Evolutionary conservation across 2,797 vertebrate species (phyloP), one percentile per base, ranked within the genome.

Genomic region (Malacoctenus gilli): DNA sequence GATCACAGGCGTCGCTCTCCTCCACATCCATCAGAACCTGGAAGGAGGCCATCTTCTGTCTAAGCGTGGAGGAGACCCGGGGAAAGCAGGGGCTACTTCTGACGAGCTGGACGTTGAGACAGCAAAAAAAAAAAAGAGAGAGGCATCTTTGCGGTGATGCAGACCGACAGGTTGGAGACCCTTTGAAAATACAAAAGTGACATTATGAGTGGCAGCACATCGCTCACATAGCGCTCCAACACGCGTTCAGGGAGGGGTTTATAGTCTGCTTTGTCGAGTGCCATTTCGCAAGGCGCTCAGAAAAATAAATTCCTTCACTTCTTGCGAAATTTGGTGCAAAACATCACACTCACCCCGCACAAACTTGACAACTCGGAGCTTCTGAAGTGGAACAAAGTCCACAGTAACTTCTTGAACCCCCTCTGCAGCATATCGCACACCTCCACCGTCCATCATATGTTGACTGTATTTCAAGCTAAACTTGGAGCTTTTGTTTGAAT

Each of bases 1-100:
- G 54, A 72, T 82, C 82, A 63, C 53, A 82, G 55, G 63, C 69
- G 55, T 79, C 81, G 14, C 59, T 80, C 57, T 91, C 90, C 23
- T 82, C 88, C 42, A 81, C 77, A 71, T 80, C 85, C 87, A 92
- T 85, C 72, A 92, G 67, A 59, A 62, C 80, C 75, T 92, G 90
- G 91, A 92, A 92, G 21, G 85, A 82, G 32, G 88, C 89, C 82
- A 93, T 92, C 82, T 92, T 93, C 79, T 92, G 87, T 70, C 82
- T 92, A 65, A 92, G 79, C 1, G 77, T 84, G 72, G 89, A 89
- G 36, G 76, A 18, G 13, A 75, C 72, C 49, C 64, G 77, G 16
- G 83, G 84, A 72, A 62, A 38, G 63, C 80, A 70, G n/a, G 89
- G 86, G 68, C 86, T 89, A 54, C 55, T 69, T 50, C 61, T 78